Base-by-base conservation (phyloP, 2,113 vertebrate genomes). In the Hemiprocne comata region DNA sequence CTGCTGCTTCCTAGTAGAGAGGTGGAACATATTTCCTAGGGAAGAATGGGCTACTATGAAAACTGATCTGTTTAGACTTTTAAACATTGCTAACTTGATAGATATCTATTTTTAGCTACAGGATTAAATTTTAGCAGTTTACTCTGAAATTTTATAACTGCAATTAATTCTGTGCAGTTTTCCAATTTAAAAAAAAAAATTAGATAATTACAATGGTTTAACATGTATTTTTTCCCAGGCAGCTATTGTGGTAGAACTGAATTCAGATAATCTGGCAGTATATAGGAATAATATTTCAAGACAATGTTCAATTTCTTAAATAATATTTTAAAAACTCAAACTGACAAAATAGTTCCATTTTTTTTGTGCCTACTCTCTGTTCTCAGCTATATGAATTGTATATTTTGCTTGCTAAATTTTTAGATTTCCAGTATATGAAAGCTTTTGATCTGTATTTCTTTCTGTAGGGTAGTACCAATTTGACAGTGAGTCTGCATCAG, bases 361-460 rank as follows among this genome's bases (percentile, higher is more conserved):
- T 38, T 87, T 64, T 75, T 14, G 75, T 74, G 51, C 48, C 33
- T 77, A 31, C 29, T 72, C n/a, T 69, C 54, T 66, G 17, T 85
- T 90, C 34, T 77, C 62, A 87, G 42, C 42, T 51, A 23, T 46
- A 53, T 46, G 58, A 91, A 58, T 57, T 79, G 28, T 34, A 50
- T 72, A 66, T 80, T 73, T 57, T 83, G 36, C 60, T 91, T 95
- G 44, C 57, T 88, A 85, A 87, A 76, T 85, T 84, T 51, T 77
- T 89, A 62, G 9, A 76, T 89, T 87, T 90, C 38, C 65, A 87
- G 11, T 42, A 28, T 31, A 36, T 16, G 38, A 87, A 80, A 21
- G 29, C 29, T 84, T 92, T 93, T 87, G 55, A 67, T 91, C 71
- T 91, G 34, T 53, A 2, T 48, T 31, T 40, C 24, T 86, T 84